phyloP scores from a whole-genome alignment of 2,113 vertebrate genomes.

The Buteo buteo region DNA sequence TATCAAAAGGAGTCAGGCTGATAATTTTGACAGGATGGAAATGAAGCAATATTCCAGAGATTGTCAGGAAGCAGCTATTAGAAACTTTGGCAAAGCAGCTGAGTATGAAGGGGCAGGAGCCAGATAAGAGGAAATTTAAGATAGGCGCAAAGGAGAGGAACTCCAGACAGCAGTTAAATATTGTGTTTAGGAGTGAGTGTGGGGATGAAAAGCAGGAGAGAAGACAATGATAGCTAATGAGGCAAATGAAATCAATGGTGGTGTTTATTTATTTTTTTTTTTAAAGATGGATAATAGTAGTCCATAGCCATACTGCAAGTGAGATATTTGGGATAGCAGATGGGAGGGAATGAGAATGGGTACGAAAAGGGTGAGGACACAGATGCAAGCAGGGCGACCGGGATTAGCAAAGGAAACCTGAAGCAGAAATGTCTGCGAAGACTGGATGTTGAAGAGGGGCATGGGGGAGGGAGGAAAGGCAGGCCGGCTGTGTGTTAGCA shows the following conservation, averaged over 20 bases:
- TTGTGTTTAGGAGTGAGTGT: accelerated
- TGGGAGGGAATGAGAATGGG: accelerated
- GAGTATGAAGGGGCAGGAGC: not conserved
- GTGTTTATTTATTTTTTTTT: not conserved
- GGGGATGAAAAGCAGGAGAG: not conserved
- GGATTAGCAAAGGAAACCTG: not conserved
- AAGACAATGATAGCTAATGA: not conserved
- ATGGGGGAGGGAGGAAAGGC: not conserved
- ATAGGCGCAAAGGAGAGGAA: not conserved
- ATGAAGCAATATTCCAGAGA: not conserved
- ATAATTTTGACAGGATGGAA: conserved; percentile 12
- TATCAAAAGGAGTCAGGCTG: not conserved
- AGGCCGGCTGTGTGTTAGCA: accelerated
- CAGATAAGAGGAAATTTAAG: not conserved
- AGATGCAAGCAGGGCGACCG: not conserved
- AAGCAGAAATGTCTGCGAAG: not conserved
- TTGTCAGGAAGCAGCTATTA: not conserved
- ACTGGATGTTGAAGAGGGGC: not conserved
- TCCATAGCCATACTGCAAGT: accelerated
- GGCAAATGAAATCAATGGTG: not conserved
- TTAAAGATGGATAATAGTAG: not conserved
- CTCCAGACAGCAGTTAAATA: not conserved
- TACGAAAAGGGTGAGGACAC: not conserved
- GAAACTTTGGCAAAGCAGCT: not conserved
- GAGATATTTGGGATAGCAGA: not conserved